Percentiles rank a stretch among this genome's conserved stretches.
Conservation (phyloP, 2,113 vertebrate species). For the Ictidomys tridecemlineatus region DNA sequence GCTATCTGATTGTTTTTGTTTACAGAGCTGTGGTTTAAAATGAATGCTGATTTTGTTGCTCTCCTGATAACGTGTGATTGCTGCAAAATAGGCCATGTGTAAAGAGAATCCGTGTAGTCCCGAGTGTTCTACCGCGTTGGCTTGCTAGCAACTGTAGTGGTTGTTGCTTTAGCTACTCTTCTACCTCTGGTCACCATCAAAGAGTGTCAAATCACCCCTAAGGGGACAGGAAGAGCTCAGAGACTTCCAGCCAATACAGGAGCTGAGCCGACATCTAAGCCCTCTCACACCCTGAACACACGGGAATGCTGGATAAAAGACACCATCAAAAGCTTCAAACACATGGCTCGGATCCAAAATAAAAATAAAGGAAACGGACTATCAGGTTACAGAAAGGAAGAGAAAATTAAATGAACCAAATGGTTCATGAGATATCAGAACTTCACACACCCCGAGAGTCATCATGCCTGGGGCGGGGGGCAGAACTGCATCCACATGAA, state of each 20-base stretch:
- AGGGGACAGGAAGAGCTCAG: not conserved
- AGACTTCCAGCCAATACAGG: not conserved
- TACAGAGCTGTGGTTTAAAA: not conserved
- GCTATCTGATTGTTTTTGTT: not conserved
- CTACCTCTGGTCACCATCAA: not conserved
- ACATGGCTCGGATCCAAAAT: slow-evolving; percentile 33
- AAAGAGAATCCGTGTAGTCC: not conserved
- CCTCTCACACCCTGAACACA: not conserved
- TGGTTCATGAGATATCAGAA: not conserved
- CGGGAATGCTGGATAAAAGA: not conserved
- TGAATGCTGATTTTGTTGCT: not conserved
- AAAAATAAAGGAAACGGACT: slow-evolving; percentile 42
- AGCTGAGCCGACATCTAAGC: not conserved
- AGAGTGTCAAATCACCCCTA: not conserved
- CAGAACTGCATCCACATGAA: not conserved
- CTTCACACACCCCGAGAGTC: not conserved
- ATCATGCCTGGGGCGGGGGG: not conserved
- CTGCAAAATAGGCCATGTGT: not conserved
- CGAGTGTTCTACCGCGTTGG: not conserved
- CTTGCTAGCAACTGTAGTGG: not conserved
- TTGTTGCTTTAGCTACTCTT: not conserved
- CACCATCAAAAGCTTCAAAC: slow-evolving; percentile 15
- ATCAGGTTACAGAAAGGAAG: not conserved
- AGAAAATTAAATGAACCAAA: slow-evolving; percentile 12
- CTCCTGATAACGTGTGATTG: not conserved